Conservation (phyloP, 2,113 vertebrate genomes). For the Chroicocephalus ridibundus region DNA sequence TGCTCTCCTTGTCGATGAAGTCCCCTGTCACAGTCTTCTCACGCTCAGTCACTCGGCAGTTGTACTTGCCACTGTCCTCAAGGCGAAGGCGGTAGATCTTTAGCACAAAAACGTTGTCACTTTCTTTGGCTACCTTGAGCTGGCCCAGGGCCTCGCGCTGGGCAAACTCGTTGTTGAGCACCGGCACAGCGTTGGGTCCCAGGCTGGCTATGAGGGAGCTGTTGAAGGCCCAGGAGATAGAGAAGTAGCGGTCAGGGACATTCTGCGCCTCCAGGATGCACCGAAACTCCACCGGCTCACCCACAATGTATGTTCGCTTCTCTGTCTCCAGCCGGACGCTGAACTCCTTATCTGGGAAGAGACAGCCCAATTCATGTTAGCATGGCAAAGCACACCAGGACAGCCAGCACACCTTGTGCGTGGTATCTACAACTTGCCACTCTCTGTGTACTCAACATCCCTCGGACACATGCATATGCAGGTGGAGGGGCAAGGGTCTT, state of each 20-base stretch:
- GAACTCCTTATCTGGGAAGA: constrained; percentile 89
- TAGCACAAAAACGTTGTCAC: constrained; percentile 83
- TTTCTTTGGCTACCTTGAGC: constrained; percentile 91
- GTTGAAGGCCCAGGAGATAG: constrained; percentile 98
- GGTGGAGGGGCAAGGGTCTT: background rate
- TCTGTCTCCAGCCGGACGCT: constrained; percentile 92
- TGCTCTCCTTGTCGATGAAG: constrained; percentile 93
- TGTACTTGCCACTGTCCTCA: constrained; percentile 94
- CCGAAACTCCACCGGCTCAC: constrained; percentile 90
- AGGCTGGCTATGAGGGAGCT: constrained; percentile 94
- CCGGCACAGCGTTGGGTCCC: constrained; percentile 89
- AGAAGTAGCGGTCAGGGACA: constrained; percentile 91
- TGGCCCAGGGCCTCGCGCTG: constrained; percentile 87
- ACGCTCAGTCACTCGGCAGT: constrained; percentile 93
- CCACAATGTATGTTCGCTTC: constrained; percentile 88
- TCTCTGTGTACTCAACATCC: background rate
- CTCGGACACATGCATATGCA: background rate
- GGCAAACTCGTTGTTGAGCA: constrained; percentile 87
- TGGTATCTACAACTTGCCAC: background rate
- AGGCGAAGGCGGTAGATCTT: constrained; percentile 89
- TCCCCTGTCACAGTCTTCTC: constrained; percentile 91
- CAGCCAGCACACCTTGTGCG: fast-evolving
- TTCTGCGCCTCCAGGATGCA: constrained; percentile 95
- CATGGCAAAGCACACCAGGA: background rate
- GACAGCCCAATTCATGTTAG: background rate